Base-by-base conservation (phyloP, 2,113 vertebrate species). In the Pachypanchax playfairii region DNA sequence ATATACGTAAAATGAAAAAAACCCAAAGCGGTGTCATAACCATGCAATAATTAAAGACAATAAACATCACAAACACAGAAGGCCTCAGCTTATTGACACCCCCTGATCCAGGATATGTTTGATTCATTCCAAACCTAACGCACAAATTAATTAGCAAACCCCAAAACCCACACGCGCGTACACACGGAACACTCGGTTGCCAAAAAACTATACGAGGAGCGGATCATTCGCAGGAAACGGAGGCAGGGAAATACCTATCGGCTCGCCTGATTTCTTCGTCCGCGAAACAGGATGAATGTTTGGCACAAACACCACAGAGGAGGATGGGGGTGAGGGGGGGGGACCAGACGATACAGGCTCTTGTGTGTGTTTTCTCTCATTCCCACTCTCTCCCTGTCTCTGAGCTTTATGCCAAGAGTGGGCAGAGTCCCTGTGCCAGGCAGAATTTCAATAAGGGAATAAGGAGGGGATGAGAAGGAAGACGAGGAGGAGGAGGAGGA, bases 391-490 rank as follows among this genome's bases (percentile, higher is more conserved):
- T 78, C 70, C 73, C 76, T 76, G 64, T 83, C 71, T 73, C 80
- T 79, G 62, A 86, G 85, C 78, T 79, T 80, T 73, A 81, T 91
- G 89, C 89, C 90, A 91, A 89, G 86, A 88, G 86, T 86, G 90
- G 90, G 85, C 88, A 88, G 89, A 77, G 82, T 87, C 87, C 88
- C 85, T 87, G 74, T 90, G 88, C 89, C 87, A 87, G 88, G 88
- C 90, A 84, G 90, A 91, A 92, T 91, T 90, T 91, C 82, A 92
- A 90, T 91, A 85, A 91, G 88, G 75, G 79, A 80, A 79, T 78
- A 84, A 86, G 86, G 84, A 86, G 89, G 83, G 77, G 81, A 80
- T 81, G 82, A 77, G 72, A 48, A 81, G 71, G 62, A 48, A 48
- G 33, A 56, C 12, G 22, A 50, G 39, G 20, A 43, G 22, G 21